Base-by-base conservation (phyloP, 2,888 invertebrate genomes). In the Tachystola acroxantha region DNA sequence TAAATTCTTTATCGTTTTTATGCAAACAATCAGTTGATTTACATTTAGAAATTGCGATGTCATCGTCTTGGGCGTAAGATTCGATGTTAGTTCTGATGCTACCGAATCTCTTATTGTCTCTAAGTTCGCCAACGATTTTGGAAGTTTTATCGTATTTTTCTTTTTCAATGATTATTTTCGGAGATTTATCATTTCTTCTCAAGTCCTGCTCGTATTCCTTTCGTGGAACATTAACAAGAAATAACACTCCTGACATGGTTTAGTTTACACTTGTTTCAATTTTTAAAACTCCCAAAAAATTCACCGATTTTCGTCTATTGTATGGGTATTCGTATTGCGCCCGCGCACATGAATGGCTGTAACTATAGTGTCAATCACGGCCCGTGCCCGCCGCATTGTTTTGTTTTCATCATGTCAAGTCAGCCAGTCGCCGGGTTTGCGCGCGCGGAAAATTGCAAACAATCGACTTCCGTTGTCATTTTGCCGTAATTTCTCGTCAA, bases 151-250 rank as follows among this genome's bases (percentile, higher is more conserved):
- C 51, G 37, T 49, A 53, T 42, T 64, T 64, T 30, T 64, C 62
- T 32, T 57, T 58, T 39, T 58, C 55, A 2, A 52, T 40, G 29
- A 49, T 39, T 10, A 56, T 45, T 46, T 54, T 60, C 24, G 53
- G 39, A 19, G 47, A 34, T 3, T 45, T 48, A 7, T 47, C 48
- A 13, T 43, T 57, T 11, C 54, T 53, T 41, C 54, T 58, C 38
- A 71, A 45, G 40, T 64, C 63, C 27, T 65, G 58, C 62, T 91
- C 90, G 47, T 88, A 68, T 36, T 73, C 76, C 38, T 81, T 86
- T 13, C 82, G 84, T 3, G 90, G 91, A 11, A 91, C 81, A 45
- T 82, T 88, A 9, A 91, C 81, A 20, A 90, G 77, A 46, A 91
- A 88, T 26, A 90, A 61, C n/a, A 89, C 88, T 20, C 89, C 89